These are phyloP conservation scores for Brachyptera risi DNA, from an alignment of 2,888 invertebrate genomes.

Conservation along the genomic window DNA sequence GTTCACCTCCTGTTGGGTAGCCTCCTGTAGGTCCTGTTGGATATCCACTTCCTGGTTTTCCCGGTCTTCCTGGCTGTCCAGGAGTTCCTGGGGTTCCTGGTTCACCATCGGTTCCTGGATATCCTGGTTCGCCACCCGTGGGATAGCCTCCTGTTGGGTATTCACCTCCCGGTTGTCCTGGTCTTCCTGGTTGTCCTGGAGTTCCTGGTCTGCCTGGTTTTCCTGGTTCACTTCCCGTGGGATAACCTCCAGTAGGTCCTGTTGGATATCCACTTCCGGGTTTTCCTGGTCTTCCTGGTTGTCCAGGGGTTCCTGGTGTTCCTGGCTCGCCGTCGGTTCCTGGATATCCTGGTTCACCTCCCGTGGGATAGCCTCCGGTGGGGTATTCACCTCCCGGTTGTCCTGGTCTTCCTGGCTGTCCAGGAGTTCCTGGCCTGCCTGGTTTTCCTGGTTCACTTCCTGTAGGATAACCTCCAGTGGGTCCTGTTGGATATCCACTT, in stretches of 20 bases:
- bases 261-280: slow-evolving; percentile 38
- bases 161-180: slow-evolving; percentile 41
- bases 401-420: slow-evolving; percentile 37
- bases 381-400: slow-evolving; percentile 37
- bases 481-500: too few species aligned
- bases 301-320: slow-evolving; percentile 34
- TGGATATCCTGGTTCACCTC: slow-evolving; percentile 34
- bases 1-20: slow-evolving; percentile 25
- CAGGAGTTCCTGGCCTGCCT: slow-evolving; percentile 39
- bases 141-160: slow-evolving; percentile 38
- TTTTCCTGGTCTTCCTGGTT: slow-evolving; percentile 36
- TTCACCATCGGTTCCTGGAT: slow-evolving; percentile 30
- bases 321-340: slow-evolving; percentile 34
- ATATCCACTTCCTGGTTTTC: slow-evolving; percentile 31
- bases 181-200: slow-evolving; percentile 34
- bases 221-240: too few species aligned
- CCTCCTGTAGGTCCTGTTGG: slow-evolving; percentile 20
- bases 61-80: slow-evolving; percentile 34
- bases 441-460: slow-evolving; percentile 16
- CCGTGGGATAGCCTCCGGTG: too few species aligned
- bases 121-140: slow-evolving; percentile 28
- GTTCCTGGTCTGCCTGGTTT: slow-evolving; percentile 35
- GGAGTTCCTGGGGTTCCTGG: slow-evolving; percentile 28
- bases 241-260: too few species aligned
- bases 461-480: neutral